Conservation (phyloP, 2,797 vertebrate species). For the Denticeps clupeoides region DNA sequence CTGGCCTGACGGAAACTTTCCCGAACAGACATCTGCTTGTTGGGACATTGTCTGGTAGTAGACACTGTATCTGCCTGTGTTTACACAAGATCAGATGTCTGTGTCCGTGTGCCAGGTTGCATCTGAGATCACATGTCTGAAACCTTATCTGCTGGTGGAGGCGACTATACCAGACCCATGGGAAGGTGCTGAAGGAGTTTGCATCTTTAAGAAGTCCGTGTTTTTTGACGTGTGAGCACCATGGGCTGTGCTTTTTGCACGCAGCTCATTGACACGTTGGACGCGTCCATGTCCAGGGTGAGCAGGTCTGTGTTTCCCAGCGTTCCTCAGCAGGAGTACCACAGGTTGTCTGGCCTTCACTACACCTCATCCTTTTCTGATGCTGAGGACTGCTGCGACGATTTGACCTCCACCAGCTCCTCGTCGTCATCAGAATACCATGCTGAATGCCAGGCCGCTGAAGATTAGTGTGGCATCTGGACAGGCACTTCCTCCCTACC, state of each 20-base stretch:
- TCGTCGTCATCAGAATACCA: constrained; percentile 38
- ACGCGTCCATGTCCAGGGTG: constrained; percentile 18
- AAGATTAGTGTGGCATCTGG: no score
- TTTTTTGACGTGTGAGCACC: neutral
- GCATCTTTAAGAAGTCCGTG: neutral
- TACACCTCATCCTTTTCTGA: constrained; percentile 55
- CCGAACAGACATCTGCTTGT: constrained; percentile 2
- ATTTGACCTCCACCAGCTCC: constrained; percentile 41
- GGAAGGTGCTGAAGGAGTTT: no score
- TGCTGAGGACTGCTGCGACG: constrained; percentile 48
- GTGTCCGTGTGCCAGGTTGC: neutral
- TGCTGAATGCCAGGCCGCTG: constrained; percentile 18
- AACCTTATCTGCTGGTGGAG: neutral
- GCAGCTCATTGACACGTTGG: constrained; percentile 56
- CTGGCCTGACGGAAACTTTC: no score
- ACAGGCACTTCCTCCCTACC: no score
- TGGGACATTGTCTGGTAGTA: no score
- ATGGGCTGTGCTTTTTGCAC: constrained; percentile 56
- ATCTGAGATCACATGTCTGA: neutral
- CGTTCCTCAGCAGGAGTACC: constrained; percentile 39
- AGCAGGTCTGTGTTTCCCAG: constrained; percentile 44
- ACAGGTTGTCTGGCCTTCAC: constrained; percentile 48
- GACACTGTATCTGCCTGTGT: no score
- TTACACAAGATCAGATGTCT: neutral
- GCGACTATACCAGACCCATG: no score